phyloP scores from a whole-genome alignment of 1,140 invertebrate species.

The Bilobella aurantiaca region DNA sequence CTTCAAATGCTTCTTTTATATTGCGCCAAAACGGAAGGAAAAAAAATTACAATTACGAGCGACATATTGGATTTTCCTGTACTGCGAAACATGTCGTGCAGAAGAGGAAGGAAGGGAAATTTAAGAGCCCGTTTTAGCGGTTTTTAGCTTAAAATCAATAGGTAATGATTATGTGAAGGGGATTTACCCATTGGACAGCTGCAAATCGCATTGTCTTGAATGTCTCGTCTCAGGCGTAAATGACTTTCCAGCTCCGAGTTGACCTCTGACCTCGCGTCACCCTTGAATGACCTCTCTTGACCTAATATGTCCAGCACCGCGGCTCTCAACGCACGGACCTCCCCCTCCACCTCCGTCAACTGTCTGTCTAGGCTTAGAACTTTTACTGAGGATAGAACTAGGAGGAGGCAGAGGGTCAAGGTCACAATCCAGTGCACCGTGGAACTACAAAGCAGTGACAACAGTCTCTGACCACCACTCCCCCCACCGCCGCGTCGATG shows the following conservation, averaged over 20 bases:
- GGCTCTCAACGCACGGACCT: background rate
- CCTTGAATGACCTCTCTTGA: too few species aligned
- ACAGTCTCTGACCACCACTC: background rate
- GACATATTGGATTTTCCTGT: background rate
- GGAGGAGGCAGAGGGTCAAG: background rate
- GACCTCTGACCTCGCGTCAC: too few species aligned
- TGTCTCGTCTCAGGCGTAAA: conserved; percentile 5
- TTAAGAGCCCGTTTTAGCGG: background rate
- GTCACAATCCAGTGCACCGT: background rate
- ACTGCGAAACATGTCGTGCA: background rate
- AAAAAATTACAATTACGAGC: background rate
- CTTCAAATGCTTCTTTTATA: background rate
- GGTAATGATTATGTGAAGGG: background rate
- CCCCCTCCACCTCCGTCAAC: background rate
- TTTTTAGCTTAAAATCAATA: background rate
- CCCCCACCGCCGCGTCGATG: too few species aligned
- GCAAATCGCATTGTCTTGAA: conserved; percentile 16
- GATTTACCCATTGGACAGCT: conserved; percentile 17
- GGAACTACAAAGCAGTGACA: background rate
- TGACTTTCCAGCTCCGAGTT: too few species aligned
- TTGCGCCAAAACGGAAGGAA: background rate
- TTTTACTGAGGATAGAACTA: background rate
- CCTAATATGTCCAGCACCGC: too few species aligned
- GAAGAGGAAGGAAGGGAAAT: background rate
- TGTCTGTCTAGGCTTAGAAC: background rate